These are phyloP conservation scores for Tachypleus tridentatus DNA, from an alignment of 1,140 invertebrate genomes.

Conservation along the genomic window DNA sequence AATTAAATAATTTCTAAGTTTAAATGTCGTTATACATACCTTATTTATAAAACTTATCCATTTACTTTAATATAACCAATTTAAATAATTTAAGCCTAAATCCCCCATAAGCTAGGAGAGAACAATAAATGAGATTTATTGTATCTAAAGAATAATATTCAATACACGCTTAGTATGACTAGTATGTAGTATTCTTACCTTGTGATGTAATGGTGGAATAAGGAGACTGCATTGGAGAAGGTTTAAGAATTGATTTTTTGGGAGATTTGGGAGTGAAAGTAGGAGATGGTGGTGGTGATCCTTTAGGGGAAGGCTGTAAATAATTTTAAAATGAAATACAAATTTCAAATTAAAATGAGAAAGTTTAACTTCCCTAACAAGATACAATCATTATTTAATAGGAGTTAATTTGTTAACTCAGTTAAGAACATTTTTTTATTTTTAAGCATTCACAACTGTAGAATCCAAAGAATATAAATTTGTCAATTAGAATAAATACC, in stretches of 20 bases:
- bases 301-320: constrained; percentile 24
- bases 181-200: constrained; percentile 16
- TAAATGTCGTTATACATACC: too few relatives aligned
- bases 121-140: too few relatives aligned
- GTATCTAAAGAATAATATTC: background rate
- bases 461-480: background rate
- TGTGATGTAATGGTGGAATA: constrained; percentile 22
- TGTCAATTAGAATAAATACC: background rate
- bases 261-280: constrained; percentile 19
- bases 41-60: too few relatives aligned
- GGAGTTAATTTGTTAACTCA: too few relatives aligned
- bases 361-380: too few relatives aligned
- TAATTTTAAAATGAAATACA: constrained; percentile 1
- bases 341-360: too few relatives aligned
- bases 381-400: too few relatives aligned
- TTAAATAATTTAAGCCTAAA: too few relatives aligned
- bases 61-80: too few relatives aligned
- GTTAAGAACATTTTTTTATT: too few relatives aligned
- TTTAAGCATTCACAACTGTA: background rate
- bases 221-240: constrained; percentile 21
- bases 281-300: constrained; percentile 19
- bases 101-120: too few relatives aligned
- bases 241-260: constrained; percentile 21
- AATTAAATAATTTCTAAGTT: too few relatives aligned
- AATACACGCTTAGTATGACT: background rate